Conservation (phyloP, 23 tunicate genomes). For the Halocynthia roretzi region DNA sequence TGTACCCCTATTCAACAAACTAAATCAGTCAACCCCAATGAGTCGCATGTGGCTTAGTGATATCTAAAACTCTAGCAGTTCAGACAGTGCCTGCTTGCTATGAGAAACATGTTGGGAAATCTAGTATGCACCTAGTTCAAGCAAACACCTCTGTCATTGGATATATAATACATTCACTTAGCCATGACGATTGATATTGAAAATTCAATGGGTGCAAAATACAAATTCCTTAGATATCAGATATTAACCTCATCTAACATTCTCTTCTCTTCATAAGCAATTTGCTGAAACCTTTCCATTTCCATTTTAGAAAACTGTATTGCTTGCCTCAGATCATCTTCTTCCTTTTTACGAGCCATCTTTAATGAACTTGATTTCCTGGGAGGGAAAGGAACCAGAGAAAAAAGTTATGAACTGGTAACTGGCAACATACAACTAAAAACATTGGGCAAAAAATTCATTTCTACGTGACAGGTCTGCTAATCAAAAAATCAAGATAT, state of each 20-base stretch:
- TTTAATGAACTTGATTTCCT: neutral
- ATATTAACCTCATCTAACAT: constrained; percentile 12
- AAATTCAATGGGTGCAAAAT: neutral
- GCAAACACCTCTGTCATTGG: too few relatives aligned
- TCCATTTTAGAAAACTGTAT: constrained; percentile 26
- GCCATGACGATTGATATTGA: too few relatives aligned
- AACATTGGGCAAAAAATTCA: too few relatives aligned
- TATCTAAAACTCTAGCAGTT: neutral
- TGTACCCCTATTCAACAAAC: too few relatives aligned
- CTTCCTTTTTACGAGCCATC: constrained; percentile 6
- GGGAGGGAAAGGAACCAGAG: too few relatives aligned
- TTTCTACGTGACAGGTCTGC: too few relatives aligned
- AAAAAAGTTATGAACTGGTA: too few relatives aligned
- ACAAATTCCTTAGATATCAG: neutral
- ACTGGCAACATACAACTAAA: too few relatives aligned
- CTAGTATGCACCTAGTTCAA: too few relatives aligned
- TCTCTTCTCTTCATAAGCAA: constrained; percentile 13
- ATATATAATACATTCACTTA: too few relatives aligned
- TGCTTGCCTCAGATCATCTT: constrained; percentile 12
- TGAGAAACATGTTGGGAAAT: too few relatives aligned
- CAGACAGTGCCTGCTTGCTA: neutral
- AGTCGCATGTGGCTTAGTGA: neutral
- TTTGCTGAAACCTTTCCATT: constrained; percentile 22
- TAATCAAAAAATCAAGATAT: too few relatives aligned
- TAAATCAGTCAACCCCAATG: neutral